Evolutionary conservation across 2,113 vertebrate genomes (phyloP), one percentile per base, ranked within the genome.

Genomic region (Neomonachus schauinslandi): DNA sequence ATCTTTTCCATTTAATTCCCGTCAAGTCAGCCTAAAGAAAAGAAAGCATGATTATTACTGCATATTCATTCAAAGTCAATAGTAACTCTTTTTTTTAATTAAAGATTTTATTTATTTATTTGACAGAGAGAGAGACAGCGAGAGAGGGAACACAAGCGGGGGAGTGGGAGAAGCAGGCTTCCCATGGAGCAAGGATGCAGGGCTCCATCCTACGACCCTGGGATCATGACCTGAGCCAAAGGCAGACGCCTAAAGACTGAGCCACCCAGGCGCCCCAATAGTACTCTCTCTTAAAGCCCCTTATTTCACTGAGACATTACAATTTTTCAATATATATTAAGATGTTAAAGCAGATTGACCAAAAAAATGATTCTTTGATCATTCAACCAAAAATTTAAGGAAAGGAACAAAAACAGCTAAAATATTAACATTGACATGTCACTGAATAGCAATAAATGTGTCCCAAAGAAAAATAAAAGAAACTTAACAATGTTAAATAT

Each of bases 1-100:
- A 99, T 98, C 99, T 99, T 99, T 99, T 99, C 99, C 99, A 99
- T 99, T 99, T 99, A 99, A 99, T 99, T 95, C 99, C 99, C 0
- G 99, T 99, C 97, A 99, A 99, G 99, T 99, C 99, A 97, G 99
- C 99, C 99, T 99, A 97, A 51, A 87, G 81, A 39, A 93, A 4
- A 91, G 67, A 97, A 87, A 72, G 24, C 33, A 97, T 79, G 63
- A 94, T 89, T 82, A 90, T 94, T 96, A 95, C 2, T 59, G 31
- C 22, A 46, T 24, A 96, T 89, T 89, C 79, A 88, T 13, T 74
- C 24, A 63, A 94, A 89, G 46, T 93, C 67, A 84, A 69, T 92
- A 94, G 33, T 63, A 80, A 46, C 46, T 46, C 42, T 46, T 46
- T 46, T 46, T 46, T 46, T 46, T 46, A 8, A 46, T 46, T 46